A percentile compares a stretch with the other conserved stretches of the same genome.
These are phyloP conservation scores for Gobio occitaniae DNA, from an alignment of 2,797 vertebrate species.

Conservation along the genomic window DNA sequence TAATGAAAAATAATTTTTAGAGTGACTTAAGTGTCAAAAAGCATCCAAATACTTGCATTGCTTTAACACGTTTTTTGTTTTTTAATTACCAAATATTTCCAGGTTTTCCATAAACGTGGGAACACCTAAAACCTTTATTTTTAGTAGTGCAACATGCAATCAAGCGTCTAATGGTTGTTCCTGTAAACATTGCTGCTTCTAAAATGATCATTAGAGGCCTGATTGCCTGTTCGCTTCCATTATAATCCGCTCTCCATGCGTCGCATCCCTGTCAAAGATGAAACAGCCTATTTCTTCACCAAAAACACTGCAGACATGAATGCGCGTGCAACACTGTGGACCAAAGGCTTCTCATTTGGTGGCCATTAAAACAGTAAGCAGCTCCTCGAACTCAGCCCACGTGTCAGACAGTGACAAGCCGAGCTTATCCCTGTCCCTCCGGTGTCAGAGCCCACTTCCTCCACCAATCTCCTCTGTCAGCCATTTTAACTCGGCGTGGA, in stretches of 20 bases:
- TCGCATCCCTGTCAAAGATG: neutral
- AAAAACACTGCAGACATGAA: neutral
- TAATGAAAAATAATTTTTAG: neutral
- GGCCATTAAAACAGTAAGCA: constrained; percentile 58
- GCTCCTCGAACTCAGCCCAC: constrained; percentile 42
- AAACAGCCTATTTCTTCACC: neutral
- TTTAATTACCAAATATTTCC: neutral
- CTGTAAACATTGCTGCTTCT: neutral
- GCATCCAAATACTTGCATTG: neutral
- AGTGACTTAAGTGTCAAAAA: neutral
- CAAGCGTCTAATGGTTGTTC: neutral
- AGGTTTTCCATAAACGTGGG: neutral
- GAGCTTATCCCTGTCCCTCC: constrained; percentile 52
- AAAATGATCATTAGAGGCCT: neutral
- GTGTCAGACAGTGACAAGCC: constrained; percentile 50
- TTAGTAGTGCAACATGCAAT: neutral
- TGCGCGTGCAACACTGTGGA: neutral
- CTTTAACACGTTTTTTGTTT: neutral
- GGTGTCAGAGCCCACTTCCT: constrained; percentile 51
- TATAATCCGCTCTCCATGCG: neutral
- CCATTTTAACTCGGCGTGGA: constrained; percentile 36
- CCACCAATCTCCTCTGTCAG: constrained; percentile 40
- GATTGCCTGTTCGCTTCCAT: neutral
- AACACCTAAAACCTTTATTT: neutral
- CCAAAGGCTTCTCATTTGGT: neutral